Evolutionary conservation across 2,797 vertebrate genomes (phyloP).

Genomic region (Myiothlypis chrysogaster): DNA sequence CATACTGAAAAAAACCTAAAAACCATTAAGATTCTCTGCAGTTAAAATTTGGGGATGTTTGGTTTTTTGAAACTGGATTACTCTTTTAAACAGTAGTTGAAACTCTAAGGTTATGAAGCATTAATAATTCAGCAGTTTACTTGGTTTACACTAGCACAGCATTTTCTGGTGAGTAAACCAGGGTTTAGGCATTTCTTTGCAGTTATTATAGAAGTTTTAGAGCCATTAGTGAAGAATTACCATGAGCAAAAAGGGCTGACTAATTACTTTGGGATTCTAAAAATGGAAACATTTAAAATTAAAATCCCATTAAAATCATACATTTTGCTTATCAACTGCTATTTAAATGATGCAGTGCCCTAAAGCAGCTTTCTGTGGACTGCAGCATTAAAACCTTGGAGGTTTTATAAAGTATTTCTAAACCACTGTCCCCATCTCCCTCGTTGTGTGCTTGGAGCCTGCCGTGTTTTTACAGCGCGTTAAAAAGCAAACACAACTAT

Average conservation of each 20-base stretch:
- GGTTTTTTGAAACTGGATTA: neutral
- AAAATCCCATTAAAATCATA: neutral
- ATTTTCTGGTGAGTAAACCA: neutral
- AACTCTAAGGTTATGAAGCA: neutral
- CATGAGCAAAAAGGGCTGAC: neutral
- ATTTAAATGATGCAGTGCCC: neutral
- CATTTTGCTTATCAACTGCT: neutral
- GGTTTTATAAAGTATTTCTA: neutral
- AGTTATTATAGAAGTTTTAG: neutral
- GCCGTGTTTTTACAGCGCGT: neutral
- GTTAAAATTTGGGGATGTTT: neutral
- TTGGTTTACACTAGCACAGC: slow-evolving; percentile 1
- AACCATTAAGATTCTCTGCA: neutral
- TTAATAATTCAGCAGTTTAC: neutral
- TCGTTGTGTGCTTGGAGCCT: neutral
- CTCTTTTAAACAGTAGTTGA: neutral
- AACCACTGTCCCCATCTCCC: neutral
- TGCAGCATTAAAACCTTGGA: neutral
- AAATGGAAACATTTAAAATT: neutral
- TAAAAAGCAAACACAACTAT: neutral
- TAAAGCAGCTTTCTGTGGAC: neutral
- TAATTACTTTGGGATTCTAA: neutral
- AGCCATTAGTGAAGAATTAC: neutral
- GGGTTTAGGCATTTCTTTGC: slow-evolving; percentile 8
- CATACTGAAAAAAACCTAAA: neutral